Base-by-base conservation (phyloP, 2,888 invertebrate genomes). In the Pinctada fucata region DNA sequence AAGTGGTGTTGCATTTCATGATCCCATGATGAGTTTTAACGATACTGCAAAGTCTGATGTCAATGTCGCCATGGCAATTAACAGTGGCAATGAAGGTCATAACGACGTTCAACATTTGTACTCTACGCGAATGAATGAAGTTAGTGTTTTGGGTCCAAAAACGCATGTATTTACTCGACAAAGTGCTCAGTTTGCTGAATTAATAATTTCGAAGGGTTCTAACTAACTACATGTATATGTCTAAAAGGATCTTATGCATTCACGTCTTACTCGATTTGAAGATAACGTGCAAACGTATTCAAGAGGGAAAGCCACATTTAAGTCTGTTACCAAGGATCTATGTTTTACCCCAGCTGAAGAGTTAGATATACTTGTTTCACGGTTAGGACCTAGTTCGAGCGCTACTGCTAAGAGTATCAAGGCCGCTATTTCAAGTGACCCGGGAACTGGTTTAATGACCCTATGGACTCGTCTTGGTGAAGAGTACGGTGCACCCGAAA, bases 351-450 rank as follows among this genome's bases (percentile, higher is more conserved):
- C 6, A 13, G 6, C 58, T 10, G 8, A 58, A 10, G 58, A 58
- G 58, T 13, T 58, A 10, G 58, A 58, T 58, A 6, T 58, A 13
- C 6, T 1, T 6, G 58, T 58, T 10, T 10, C 8, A 58, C 13
- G 58, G 58, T 13, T 58, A 10, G 58, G 58, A 2, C 77, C 80
- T 48, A 72, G 71, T 10, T 81, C 79, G 13, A 31, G 13, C 8
- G 78, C 75, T 58, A 76, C 79, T 48, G 83, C 82, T 6, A 70
- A 64, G 1, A 75, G 69, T 47, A 6, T 72, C 5, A 6, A 64
- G 31, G 48, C 72, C 58, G 45, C 72, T 1, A 64, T 3, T 6
- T 8, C 31, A 3, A 5, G 10, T 6, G 13, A 72, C 31, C 72
- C 72, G 16, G 10, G 2, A 4, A 13, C 4, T 2, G 63, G 63